Conservation (phyloP, 2,888 invertebrate species). For the Erebia ligea region DNA sequence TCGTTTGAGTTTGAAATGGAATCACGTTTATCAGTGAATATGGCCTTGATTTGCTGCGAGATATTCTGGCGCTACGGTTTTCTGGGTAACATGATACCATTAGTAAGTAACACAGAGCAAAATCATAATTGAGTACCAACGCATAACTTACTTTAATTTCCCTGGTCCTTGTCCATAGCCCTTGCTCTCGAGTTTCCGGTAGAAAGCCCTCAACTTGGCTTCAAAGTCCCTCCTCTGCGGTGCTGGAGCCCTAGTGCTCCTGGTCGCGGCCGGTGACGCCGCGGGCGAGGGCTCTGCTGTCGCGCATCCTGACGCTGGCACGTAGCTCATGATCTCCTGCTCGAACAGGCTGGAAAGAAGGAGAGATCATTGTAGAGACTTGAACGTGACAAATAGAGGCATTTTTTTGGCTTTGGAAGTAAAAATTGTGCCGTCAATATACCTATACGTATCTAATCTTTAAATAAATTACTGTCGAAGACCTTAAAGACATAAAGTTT, state of each 20-base stretch:
- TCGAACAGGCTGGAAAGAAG: constrained; percentile 92
- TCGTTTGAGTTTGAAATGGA: too few species aligned
- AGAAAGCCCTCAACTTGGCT: constrained; percentile 96
- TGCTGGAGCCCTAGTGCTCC: constrained; percentile 92
- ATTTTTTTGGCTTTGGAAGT: too few species aligned
- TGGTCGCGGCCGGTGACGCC: constrained; percentile 91
- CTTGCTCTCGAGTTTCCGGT: constrained; percentile 96
- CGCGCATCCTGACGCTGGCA: constrained; percentile 86
- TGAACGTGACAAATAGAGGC: too few species aligned
- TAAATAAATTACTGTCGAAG: too few species aligned
- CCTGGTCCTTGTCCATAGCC: constrained; percentile 99
- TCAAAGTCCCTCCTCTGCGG: constrained; percentile 97
- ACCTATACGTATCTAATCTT: too few species aligned
- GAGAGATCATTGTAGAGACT: background rate
- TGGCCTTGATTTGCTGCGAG: too few species aligned
- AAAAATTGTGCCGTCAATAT: too few species aligned
- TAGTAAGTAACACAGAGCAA: too few species aligned
- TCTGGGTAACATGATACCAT: too few species aligned
- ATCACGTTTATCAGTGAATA: too few species aligned
- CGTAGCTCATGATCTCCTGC: constrained; percentile 99
- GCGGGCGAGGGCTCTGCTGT: constrained; percentile 85
- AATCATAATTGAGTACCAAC: background rate
- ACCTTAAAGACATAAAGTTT: too few species aligned
- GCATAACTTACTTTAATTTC: constrained; percentile 92
- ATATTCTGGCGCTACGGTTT: too few species aligned